Conservation (phyloP, 2,113 vertebrate genomes). For the Asarcornis scutulata region DNA sequence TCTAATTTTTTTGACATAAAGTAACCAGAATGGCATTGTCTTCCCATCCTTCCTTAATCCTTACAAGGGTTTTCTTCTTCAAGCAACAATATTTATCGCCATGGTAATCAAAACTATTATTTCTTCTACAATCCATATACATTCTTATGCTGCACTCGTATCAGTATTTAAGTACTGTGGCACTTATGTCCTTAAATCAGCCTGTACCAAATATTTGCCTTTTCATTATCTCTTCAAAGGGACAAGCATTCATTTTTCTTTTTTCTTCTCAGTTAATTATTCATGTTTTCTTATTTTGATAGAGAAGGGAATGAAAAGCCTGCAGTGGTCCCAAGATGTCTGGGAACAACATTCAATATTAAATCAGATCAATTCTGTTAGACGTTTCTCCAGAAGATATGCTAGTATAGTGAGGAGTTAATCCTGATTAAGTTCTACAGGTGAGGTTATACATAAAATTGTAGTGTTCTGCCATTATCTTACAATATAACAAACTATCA, state of each 20-base stretch:
- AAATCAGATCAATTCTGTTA: background rate
- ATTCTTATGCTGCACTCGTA: background rate
- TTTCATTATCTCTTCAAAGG: background rate
- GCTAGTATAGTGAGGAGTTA: background rate
- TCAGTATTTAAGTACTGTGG: background rate
- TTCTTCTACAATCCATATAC: background rate
- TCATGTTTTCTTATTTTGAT: background rate
- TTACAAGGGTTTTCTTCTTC: background rate
- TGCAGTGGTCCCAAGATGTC: background rate
- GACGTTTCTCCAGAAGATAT: background rate
- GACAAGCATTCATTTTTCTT: background rate
- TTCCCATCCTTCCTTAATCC: background rate
- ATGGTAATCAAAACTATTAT: background rate
- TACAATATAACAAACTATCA: background rate
- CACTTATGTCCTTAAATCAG: background rate
- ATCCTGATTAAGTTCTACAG: background rate
- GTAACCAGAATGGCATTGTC: background rate
- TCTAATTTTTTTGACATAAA: background rate
- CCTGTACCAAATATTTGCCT: background rate
- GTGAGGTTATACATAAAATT: background rate
- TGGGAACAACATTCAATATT: background rate
- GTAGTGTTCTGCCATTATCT: background rate
- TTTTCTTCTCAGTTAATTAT: background rate
- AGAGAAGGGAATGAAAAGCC: background rate
- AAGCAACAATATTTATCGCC: background rate